Conservation (phyloP, 1,140 invertebrate genomes). For the Pygmarrhopalites habei region DNA sequence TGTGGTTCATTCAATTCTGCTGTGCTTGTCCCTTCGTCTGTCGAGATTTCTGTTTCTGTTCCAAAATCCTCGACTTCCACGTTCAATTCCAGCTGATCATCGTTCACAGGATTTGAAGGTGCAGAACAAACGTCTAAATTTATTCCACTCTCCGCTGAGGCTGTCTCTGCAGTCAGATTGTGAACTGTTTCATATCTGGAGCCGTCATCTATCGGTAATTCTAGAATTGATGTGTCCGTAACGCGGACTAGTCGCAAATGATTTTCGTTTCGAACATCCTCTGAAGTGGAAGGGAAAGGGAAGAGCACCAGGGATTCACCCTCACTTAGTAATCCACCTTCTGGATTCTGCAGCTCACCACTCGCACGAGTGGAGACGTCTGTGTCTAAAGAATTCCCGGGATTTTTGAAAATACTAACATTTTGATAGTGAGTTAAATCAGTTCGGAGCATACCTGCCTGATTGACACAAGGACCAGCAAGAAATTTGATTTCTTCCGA, state of each 20-base stretch:
- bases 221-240: not conserved
- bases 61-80: not conserved
- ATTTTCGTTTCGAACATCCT: not conserved
- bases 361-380: not conserved
- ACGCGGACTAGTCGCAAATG: not conserved
- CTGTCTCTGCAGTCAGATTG: not conserved
- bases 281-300: not conserved
- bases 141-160: not conserved
- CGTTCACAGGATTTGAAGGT: too few species aligned
- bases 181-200: not conserved
- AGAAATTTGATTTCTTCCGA: constrained; percentile 2
- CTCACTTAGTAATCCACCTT: not conserved
- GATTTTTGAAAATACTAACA: not conserved
- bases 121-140: too few species aligned
- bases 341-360: not conserved
- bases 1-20: not conserved
- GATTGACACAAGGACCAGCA: not conserved
- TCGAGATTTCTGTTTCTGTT: not conserved
- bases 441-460: too few species aligned
- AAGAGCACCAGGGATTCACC: not conserved
- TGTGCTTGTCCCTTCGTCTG: not conserved
- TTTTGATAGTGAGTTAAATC: not conserved
- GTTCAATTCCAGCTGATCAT: not conserved
- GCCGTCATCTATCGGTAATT: not conserved
- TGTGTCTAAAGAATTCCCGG: not conserved